A percentile compares a stretch with the other conserved stretches of the same genome.
Conservation (phyloP, 1,140 invertebrate species). For the Dendroctonus valens region DNA sequence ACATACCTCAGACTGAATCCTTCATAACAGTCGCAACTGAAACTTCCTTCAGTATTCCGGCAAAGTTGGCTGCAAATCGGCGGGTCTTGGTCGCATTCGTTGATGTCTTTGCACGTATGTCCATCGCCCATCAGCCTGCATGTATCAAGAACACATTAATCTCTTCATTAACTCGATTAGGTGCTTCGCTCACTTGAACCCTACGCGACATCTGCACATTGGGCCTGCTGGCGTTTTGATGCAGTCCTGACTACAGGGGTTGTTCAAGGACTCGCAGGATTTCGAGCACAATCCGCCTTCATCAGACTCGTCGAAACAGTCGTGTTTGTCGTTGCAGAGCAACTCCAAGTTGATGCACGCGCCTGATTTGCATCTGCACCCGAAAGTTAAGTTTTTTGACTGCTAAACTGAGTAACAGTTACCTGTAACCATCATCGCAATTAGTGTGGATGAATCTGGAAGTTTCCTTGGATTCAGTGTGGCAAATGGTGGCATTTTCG, state of each 20-base stretch:
- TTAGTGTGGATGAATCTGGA: slow-evolving; percentile 20
- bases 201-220: slow-evolving; percentile 65
- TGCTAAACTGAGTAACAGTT: slow-evolving; percentile 38
- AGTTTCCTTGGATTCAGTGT: slow-evolving; percentile 4
- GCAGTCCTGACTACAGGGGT: slow-evolving; percentile 63
- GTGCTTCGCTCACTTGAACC: slow-evolving; percentile 52
- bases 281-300: slow-evolving; percentile 48
- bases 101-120: slow-evolving; percentile 62
- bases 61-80: slow-evolving; percentile 54
- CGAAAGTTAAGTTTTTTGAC: background rate
- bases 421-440: slow-evolving; percentile 57
- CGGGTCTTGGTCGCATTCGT: slow-evolving; percentile 64
- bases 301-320: slow-evolving; percentile 64
- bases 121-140: slow-evolving; percentile 49
- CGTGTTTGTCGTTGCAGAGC: slow-evolving; percentile 64
- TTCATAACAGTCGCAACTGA: slow-evolving; percentile 70
- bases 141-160: no score
- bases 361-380: slow-evolving; percentile 58
- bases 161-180: background rate
- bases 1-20: slow-evolving; percentile 67
- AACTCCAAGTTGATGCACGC: slow-evolving; percentile 61
- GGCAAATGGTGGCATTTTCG: slow-evolving; percentile 56
- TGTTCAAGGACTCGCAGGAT: slow-evolving; percentile 56
- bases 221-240: slow-evolving; percentile 66
- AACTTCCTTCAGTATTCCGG: slow-evolving; percentile 48